Base-by-base conservation (phyloP, 92 coral and sea anemone genomes). In the Muricea muricata region DNA sequence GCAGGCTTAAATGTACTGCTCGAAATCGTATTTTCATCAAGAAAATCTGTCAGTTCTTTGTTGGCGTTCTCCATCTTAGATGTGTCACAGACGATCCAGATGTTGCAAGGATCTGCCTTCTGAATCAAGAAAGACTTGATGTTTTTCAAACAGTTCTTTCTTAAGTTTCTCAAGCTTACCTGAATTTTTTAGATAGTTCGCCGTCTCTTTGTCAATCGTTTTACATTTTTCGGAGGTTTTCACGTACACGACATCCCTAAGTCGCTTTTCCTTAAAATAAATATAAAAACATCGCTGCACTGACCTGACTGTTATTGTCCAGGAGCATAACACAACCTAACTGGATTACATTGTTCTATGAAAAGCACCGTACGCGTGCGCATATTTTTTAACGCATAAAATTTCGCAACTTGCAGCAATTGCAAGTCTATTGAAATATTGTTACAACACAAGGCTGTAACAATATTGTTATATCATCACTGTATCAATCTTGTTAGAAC, bases 41-140 rank as follows among this genome's bases (percentile, higher is more conserved):
- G 29, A 17, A 47, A 52, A 3, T 0, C 11, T 8, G 24, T 1
- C 39, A 57, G 25, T 48, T 75, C 80, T 14, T 75, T 3, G 3
- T 47, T 21, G 23, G 45, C 80, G 21, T 75, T 75, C 65, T 29
- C 9, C 14, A 47, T 25, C 25, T 45, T 47, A 0, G 80, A 74
- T 37, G 46, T 25, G 46, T 47, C 63, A 13, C 80, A 52, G 37
- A 74, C 80, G 21, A 74, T 74, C 80, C 80, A 74, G 34, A 74
- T 46, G 4, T 74, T 74, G 20, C 63, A 26, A 55, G 80, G 80
- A n/a, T 48, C 35, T 23, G 80, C 37, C 1, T 23, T 74, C 63
- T 28, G 18, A 29, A 3, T 74, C 63, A 4, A 74, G 30, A 61
- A 74, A n/a, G 21, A 74, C 39, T 23, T 33, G 15, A 29, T 47